Evolutionary conservation across 1,140 invertebrate species (phyloP).

Genomic region (Pectinophora gossypiella): DNA sequence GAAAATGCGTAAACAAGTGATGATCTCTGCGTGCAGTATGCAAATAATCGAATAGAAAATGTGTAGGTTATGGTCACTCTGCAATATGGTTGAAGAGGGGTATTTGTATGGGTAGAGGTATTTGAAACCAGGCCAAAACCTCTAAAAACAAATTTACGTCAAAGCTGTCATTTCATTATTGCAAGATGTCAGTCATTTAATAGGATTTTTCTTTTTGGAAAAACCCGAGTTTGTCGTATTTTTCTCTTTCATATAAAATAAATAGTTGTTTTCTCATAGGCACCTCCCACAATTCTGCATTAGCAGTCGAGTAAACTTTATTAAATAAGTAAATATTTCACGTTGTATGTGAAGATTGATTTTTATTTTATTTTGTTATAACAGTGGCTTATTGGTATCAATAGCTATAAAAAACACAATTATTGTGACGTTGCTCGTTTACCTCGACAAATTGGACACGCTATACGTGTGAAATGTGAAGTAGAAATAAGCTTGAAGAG

Average conservation of each 20-base stretch:
- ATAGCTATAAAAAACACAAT: constrained; percentile 62
- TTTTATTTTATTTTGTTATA: constrained; percentile 65
- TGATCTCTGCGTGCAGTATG: too few relatives aligned
- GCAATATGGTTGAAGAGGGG: too few relatives aligned
- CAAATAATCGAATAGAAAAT: too few relatives aligned
- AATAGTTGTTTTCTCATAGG: neutral
- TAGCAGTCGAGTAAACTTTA: neutral
- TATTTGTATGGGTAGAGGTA: too few relatives aligned
- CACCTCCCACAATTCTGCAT: neutral
- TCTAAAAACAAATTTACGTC: too few relatives aligned
- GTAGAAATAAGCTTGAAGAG: constrained; percentile 50
- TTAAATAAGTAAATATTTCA: constrained; percentile 40
- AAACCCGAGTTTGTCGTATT: neutral
- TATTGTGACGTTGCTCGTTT: constrained; percentile 55
- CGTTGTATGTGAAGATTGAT: constrained; percentile 53
- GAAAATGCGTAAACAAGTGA: too few relatives aligned
- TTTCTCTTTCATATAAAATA: neutral
- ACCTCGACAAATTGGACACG: constrained; percentile 45
- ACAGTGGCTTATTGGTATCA: constrained; percentile 67
- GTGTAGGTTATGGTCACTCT: too few relatives aligned
- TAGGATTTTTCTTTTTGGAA: neutral
- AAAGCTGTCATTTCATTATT: too few relatives aligned
- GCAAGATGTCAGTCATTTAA: too few relatives aligned
- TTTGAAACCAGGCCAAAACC: too few relatives aligned
- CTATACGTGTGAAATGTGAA: constrained; percentile 61